Evolutionary conservation across 2,888 invertebrate genomes (phyloP).

Genomic region (Harpalus rufipes): DNA sequence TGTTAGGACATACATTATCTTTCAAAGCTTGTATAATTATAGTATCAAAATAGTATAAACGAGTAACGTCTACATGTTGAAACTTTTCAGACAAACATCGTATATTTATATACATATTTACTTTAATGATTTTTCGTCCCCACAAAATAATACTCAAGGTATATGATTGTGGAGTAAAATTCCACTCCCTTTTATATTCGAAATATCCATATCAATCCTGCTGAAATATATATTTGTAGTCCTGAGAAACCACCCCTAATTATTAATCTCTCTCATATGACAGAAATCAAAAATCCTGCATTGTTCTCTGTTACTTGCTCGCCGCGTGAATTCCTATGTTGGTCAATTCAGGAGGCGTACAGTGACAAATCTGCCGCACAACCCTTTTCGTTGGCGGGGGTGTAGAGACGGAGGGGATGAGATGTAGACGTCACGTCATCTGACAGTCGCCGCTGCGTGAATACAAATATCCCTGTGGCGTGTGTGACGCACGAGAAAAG

Average conservation of each 20-base stretch:
- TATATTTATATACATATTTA: too few relatives aligned
- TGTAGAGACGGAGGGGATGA: constrained; percentile 16
- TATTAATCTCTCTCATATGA: neutral
- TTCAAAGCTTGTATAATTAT: too few relatives aligned
- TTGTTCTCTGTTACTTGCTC: neutral
- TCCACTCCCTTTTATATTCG: neutral
- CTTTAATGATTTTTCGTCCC: too few relatives aligned
- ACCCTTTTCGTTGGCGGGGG: constrained; percentile 51
- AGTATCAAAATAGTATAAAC: too few relatives aligned
- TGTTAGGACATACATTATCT: too few relatives aligned
- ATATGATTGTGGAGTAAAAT: neutral
- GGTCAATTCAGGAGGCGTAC: constrained; percentile 65
- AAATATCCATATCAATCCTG: neutral
- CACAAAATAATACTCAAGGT: too few relatives aligned
- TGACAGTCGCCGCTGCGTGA: constrained; percentile 71
- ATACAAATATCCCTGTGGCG: constrained; percentile 71
- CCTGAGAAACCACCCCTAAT: neutral
- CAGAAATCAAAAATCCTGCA: neutral
- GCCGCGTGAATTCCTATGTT: constrained; percentile 45
- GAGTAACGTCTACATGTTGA: too few relatives aligned
- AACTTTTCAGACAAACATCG: too few relatives aligned
- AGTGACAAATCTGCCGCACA: constrained; percentile 62
- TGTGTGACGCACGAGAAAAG: constrained; percentile 11
- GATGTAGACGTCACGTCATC: constrained; percentile 71
- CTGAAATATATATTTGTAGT: neutral